phyloP scores from a whole-genome alignment of 64 coral and sea anemone species.

The Pocillopora damicornis region DNA sequence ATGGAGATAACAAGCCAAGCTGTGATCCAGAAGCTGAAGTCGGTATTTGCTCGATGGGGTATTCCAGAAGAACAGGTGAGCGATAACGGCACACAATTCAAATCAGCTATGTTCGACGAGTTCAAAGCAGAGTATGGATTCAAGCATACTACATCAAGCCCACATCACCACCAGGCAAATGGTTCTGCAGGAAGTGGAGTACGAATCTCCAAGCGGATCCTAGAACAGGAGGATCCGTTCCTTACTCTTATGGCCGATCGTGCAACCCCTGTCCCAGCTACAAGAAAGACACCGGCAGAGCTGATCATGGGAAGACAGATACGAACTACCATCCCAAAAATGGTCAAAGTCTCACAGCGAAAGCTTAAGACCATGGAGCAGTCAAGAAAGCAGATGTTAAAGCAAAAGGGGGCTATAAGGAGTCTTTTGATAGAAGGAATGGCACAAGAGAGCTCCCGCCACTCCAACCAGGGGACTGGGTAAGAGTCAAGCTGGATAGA shows the following conservation, averaged over 20 bases:
- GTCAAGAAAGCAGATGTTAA: no score
- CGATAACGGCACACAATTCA: slow-evolving; percentile 24
- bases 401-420: no score
- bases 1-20: background rate
- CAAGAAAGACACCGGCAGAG: slow-evolving; percentile 2
- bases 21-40: slow-evolving; percentile 34
- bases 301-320: slow-evolving; percentile 47
- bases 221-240: slow-evolving; percentile 7
- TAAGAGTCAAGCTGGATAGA: no score
- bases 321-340: background rate
- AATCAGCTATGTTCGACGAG: background rate
- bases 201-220: background rate
- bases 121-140: slow-evolving; percentile 24
- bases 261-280: slow-evolving; percentile 30
- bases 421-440: no score
- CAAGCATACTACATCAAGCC: slow-evolving; percentile 24
- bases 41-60: slow-evolving; percentile 13
- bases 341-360: no score
- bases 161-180: slow-evolving; percentile 19
- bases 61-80: slow-evolving; percentile 13
- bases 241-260: background rate
- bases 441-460: no score
- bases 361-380: no score
- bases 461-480: no score
- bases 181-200: slow-evolving; percentile 18